A percentile compares a stretch with the other conserved stretches of the same genome.
Conservation (phyloP, 2,888 invertebrate species). For the Calameuta idolon region DNA sequence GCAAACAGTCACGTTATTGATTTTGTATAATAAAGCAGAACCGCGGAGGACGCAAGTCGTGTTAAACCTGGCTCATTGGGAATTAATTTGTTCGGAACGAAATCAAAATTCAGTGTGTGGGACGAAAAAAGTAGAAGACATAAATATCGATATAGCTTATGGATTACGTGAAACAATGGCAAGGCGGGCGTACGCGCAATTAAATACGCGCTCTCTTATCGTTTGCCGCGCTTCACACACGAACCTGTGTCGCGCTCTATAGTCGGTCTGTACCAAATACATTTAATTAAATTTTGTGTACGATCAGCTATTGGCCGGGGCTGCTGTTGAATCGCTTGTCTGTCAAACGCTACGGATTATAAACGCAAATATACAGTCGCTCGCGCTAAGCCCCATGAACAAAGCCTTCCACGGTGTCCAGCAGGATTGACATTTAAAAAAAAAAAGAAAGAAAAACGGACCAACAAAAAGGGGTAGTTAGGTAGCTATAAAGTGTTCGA, state of each 20-base stretch:
- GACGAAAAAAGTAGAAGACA: conserved; percentile 6
- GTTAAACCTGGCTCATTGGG: neutral
- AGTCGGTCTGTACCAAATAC: neutral
- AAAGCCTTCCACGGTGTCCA: neutral
- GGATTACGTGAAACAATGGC: conserved; percentile 34
- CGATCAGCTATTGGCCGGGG: neutral
- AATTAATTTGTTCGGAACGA: neutral
- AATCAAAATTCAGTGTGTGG: neutral
- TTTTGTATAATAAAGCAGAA: neutral
- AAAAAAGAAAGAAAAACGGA: neutral
- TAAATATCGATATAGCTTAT: conserved; percentile 17
- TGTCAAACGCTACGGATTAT: conserved; percentile 20
- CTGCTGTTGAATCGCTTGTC: conserved; percentile 18
- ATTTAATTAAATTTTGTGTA: conserved; percentile 4
- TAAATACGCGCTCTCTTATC: conserved; percentile 36
- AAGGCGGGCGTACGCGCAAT: conserved; percentile 38
- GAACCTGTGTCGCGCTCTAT: neutral
- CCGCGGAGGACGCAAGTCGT: neutral
- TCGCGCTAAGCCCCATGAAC: neutral
- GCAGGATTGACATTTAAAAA: neutral
- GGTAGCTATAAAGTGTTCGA: neutral
- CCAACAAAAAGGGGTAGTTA: neutral
- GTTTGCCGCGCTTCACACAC: conserved; percentile 28
- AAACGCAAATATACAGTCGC: conserved; percentile 10
- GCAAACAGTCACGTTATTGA: neutral